Base-by-base conservation (phyloP, 2,113 vertebrate species). In the Hylia prasina region DNA sequence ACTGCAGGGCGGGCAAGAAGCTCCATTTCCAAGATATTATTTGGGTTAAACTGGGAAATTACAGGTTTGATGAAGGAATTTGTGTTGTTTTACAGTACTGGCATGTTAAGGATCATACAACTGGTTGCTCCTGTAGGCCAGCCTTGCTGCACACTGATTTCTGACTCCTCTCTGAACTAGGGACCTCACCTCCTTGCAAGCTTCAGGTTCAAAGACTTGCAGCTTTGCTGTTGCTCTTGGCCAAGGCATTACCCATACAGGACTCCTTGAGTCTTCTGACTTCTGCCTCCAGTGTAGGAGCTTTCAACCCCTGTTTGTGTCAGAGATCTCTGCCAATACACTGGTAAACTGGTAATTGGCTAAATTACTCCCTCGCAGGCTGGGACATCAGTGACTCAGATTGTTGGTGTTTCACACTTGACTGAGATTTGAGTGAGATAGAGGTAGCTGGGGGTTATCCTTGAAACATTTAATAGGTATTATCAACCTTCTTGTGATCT, bases 21-120 rank as follows among this genome's bases (percentile, higher is more conserved):
- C 99, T 99, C 60, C 99, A 98, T 89, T 99, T 99, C 97, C 98
- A 98, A 82, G 99, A 99, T 95, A 98, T 99, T 86, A 99, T 99
- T 96, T 99, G 99, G 99, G 99, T 99, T 91, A 99, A 99, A 95
- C 98, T 99, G 58, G 99, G 99, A 75, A 99, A 98, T 75, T 99
- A 99, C 98, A 99, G 99, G 99, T 99, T 93, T 89, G 97, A 65
- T 78, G 47, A 57, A 81, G 6, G 18, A 82, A 51, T 51, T 89
- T 72, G 13, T 48, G 35, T 70, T 87, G 76, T 45, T 69, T 90
- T 54, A 95, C 61, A 61, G 24, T 76, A 82, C 37, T 87, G 58
- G 35, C 33, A 9, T 58, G 53, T 78, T 73, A 39, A 77, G 68
- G n/a, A 27, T 77, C n/a, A 4, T 66, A 51, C 24, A 42, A 0